Conservation (phyloP, 2,113 vertebrate species). For the Salvelinus fontinalis region DNA sequence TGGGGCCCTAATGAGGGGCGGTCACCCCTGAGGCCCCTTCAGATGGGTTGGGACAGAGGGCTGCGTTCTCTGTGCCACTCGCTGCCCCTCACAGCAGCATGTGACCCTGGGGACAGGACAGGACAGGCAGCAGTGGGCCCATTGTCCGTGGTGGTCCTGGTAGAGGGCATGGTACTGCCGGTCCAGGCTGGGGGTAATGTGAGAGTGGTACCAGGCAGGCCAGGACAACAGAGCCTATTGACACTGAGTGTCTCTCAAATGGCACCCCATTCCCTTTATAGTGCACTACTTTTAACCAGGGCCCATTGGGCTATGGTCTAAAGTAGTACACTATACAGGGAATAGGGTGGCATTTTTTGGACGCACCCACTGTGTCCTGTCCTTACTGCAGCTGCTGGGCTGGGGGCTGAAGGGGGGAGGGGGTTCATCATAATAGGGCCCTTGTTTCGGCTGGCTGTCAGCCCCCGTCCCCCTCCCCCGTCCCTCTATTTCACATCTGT, state of each 20-base stretch:
- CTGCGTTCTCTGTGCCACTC: slow-evolving; percentile 28
- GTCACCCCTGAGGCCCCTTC: slow-evolving; percentile 7
- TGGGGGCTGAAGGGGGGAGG: slow-evolving; percentile 24
- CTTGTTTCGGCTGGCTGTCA: slow-evolving; percentile 63
- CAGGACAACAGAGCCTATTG: slow-evolving; percentile 70
- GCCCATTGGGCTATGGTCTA: too few species aligned
- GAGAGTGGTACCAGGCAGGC: slow-evolving; percentile 65
- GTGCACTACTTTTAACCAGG: too few species aligned
- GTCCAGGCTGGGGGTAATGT: slow-evolving; percentile 31
- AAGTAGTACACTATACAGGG: too few species aligned
- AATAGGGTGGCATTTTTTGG: background rate
- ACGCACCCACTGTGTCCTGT: background rate
- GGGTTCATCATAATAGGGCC: slow-evolving; percentile 60
- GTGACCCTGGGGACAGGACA: slow-evolving; percentile 55
- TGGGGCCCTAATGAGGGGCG: slow-evolving; percentile 11
- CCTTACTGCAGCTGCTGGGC: slow-evolving; percentile 64
- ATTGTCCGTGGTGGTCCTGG: slow-evolving; percentile 63
- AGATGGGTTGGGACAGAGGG: slow-evolving; percentile 31
- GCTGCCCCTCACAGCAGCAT: slow-evolving; percentile 52
- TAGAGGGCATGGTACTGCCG: slow-evolving; percentile 36
- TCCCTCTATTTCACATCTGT: slow-evolving; percentile 68
- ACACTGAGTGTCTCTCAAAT: slow-evolving; percentile 9
- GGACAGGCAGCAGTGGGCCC: slow-evolving; percentile 52
- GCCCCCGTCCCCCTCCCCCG: slow-evolving; percentile 26
- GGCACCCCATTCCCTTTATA: too few species aligned